phyloP scores from a whole-genome alignment of 2,888 invertebrate genomes.

The Coremacera marginata region DNA sequence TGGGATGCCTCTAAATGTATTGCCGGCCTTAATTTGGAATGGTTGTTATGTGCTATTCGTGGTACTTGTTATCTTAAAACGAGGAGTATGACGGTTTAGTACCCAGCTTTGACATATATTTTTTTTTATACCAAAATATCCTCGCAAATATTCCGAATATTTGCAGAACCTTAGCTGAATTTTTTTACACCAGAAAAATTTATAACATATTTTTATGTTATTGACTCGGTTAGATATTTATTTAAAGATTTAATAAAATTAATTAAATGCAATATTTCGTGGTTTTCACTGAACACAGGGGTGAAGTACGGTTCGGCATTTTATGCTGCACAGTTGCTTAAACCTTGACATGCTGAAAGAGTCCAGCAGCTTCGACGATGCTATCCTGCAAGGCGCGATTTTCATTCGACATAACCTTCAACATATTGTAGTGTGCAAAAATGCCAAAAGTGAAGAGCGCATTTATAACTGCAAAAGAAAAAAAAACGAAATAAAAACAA shows the following conservation, averaged over 20 bases:
- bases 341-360: slow-evolving; percentile 64
- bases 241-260: slow-evolving; percentile 32
- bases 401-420: slow-evolving; percentile 58
- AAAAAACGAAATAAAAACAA: background rate
- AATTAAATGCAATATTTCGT: slow-evolving; percentile 37
- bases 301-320: too few relatives aligned
- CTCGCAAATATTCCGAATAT: too few relatives aligned
- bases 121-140: too few relatives aligned
- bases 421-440: slow-evolving; percentile 59
- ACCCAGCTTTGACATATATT: too few relatives aligned
- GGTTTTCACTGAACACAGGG: slow-evolving; percentile 14
- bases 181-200: too few relatives aligned
- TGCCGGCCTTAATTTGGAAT: too few relatives aligned
- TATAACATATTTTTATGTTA: slow-evolving; percentile 45
- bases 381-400: slow-evolving; percentile 60
- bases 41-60: too few relatives aligned
- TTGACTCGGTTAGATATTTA: slow-evolving; percentile 30
- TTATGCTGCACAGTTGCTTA: slow-evolving; percentile 43
- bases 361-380: slow-evolving; percentile 61
- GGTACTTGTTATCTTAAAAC: too few relatives aligned
- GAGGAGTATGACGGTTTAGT: too few relatives aligned
- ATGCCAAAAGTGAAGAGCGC: slow-evolving; percentile 60
- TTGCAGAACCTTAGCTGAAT: too few relatives aligned
- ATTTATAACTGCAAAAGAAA: slow-evolving; percentile 55
- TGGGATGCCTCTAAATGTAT: too few relatives aligned